A percentile compares a stretch with the other conserved stretches of the same genome.
These are phyloP conservation scores for Zonitis immaculata DNA, from an alignment of 2,888 invertebrate species.

Conservation along the genomic window DNA sequence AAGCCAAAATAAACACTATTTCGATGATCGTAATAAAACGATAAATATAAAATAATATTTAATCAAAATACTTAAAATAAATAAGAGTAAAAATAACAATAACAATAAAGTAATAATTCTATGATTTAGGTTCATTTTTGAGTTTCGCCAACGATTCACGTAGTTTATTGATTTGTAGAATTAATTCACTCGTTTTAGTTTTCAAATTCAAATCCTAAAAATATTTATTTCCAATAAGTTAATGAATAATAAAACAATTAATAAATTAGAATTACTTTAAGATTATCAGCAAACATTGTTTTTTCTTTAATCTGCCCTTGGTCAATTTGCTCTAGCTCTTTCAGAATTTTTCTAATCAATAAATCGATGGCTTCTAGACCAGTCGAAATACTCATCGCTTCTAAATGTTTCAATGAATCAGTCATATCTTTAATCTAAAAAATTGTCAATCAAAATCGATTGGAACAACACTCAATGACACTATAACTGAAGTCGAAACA, in stretches of 20 bases:
- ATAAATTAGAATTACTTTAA: not conserved
- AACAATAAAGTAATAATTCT: not conserved
- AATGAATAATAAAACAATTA: not conserved
- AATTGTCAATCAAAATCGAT: slow-evolving; percentile 6
- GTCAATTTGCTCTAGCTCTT: slow-evolving; percentile 33
- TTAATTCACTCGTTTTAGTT: slow-evolving; percentile 37
- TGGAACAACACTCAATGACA: no score
- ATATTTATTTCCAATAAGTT: not conserved
- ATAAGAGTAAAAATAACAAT: no score
- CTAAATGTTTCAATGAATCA: slow-evolving; percentile 26
- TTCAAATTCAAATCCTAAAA: slow-evolving; percentile 35
- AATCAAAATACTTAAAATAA: not conserved
- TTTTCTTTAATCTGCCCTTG: not conserved
- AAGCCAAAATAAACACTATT: no score
- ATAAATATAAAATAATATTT: no score
- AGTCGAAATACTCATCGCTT: slow-evolving; percentile 35
- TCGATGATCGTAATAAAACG: no score
- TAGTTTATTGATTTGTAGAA: slow-evolving; percentile 34
- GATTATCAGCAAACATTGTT: not conserved
- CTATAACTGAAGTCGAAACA: no score
- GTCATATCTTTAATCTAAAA: slow-evolving; percentile 22
- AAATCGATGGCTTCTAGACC: slow-evolving; percentile 39
- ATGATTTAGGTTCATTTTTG: not conserved
- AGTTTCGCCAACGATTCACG: slow-evolving; percentile 29
- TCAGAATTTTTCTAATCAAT: slow-evolving; percentile 39